Base-by-base conservation (phyloP, 2,888 invertebrate genomes). In the Tachystola acroxantha region DNA sequence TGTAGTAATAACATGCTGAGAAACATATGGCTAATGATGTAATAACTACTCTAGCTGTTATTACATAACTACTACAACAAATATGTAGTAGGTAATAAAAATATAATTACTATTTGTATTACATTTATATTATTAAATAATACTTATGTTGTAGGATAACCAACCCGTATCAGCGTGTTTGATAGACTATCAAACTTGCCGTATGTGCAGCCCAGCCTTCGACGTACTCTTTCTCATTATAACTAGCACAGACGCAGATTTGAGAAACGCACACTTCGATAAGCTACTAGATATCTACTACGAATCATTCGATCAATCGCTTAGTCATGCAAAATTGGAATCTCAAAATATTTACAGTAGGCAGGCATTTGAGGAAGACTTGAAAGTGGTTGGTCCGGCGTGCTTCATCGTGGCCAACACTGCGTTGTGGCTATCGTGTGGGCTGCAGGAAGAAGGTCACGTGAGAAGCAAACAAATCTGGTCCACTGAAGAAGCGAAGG, bases 361-460 rank as follows among this genome's bases (percentile, higher is more conserved):
- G 25, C 39, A 57, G 40, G 57, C 60, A 43, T 73, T 86, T 43
- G 52, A 72, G 1, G 33, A 55, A 14, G 85, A 85, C 53, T 48
- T 85, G 32, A 68, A 57, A 42, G 39, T 57, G 2, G 77, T 84
- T 7, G 68, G 65, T 2, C 78, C 80, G 9, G 69, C 78, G 7
- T 76, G 77, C 45, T 53, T 82, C 6, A 78, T 82, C 36, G 60
- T 75, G 11, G 81, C 76, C 0, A 85, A 85, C 42, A 81, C 80
- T 25, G 79, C 84, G 1, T 33, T 81, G 7, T 85, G 85, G 84
- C 49, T 85, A 1, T 64, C 62, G 1, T 69, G 62, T 45, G 85
- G 85, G 0, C 46, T 84, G 24, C 85, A 85, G 45, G 59, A 76
- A 49, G 84, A 78, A 38, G 86, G 85, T 0, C 78, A 82, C 64